phyloP scores from a whole-genome alignment of 2,888 invertebrate genomes.

The Trachelus iudaicus region DNA sequence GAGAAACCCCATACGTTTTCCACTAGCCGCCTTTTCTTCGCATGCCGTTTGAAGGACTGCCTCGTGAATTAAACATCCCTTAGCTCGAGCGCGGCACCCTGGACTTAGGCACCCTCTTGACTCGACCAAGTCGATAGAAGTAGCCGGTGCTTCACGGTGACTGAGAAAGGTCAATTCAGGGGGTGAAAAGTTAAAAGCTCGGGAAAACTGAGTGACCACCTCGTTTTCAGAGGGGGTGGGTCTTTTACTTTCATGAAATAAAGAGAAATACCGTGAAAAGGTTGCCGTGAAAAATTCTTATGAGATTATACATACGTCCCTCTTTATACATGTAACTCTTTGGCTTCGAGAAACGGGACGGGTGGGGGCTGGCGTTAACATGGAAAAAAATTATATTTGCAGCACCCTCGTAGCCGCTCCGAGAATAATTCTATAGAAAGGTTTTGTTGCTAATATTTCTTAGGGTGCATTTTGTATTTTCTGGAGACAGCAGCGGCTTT shows the following conservation, averaged over 20 bases:
- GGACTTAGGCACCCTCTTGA: not conserved
- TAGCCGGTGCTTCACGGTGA: constrained; percentile 11
- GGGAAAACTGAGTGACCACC: constrained; percentile 45
- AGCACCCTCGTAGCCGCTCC: not conserved
- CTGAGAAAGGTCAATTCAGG: constrained; percentile 21
- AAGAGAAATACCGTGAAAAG: not conserved
- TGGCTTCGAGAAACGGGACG: not conserved
- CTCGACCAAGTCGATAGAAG: not conserved
- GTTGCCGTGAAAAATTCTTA: not conserved
- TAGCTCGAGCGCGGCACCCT: not conserved
- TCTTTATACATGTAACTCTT: not conserved
- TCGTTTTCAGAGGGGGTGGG: not conserved
- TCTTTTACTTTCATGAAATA: not conserved
- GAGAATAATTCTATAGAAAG: not conserved
- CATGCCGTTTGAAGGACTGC: constrained; percentile 34
- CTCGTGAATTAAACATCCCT: constrained; percentile 62
- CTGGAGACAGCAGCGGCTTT: not conserved
- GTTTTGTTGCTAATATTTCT: not conserved
- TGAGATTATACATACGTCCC: not conserved
- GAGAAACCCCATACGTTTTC: constrained; percentile 52
- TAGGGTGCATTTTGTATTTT: not conserved
- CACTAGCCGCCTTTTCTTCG: constrained; percentile 26
- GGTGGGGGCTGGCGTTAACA: not conserved
- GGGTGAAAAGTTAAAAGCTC: constrained; percentile 51
- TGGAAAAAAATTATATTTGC: not conserved